Conservation (phyloP, 2,113 vertebrate species). For the Nannobrachium achirus region DNA sequence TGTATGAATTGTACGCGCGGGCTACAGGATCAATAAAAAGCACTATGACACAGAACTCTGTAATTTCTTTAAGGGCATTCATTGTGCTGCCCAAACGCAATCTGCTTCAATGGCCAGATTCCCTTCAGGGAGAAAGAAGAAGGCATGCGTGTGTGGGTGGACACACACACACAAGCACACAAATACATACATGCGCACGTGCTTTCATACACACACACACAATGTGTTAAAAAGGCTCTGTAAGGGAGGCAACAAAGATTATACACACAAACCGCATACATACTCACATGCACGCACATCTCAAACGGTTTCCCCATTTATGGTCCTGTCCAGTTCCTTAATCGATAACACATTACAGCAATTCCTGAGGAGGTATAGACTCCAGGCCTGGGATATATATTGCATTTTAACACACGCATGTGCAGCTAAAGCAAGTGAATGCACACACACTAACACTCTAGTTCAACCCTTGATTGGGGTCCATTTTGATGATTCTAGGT, state of each 20-base stretch:
- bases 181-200: constrained; percentile 9
- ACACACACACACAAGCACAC: constrained; percentile 15
- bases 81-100: neutral
- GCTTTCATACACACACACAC: constrained; percentile 29
- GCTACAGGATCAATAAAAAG: constrained; percentile 39
- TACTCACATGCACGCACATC: constrained; percentile 8
- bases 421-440: neutral
- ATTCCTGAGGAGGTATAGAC: constrained; percentile 49
- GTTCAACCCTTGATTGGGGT: neutral
- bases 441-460: too few relatives aligned
- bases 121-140: constrained; percentile 5
- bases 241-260: constrained; percentile 4
- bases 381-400: constrained; percentile 32
- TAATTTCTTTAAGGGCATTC: neutral
- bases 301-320: constrained; percentile 9
- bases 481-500: neutral
- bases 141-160: neutral
- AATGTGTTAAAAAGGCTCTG: neutral
- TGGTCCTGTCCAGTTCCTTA: constrained; percentile 35
- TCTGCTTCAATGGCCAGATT: neutral
- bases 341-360: constrained; percentile 72
- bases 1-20: neutral
- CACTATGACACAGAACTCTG: neutral
- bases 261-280: neutral
- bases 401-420: constrained; percentile 13